Conservation (phyloP, 2,113 vertebrate genomes). For the Pelodiscus sinensis region DNA sequence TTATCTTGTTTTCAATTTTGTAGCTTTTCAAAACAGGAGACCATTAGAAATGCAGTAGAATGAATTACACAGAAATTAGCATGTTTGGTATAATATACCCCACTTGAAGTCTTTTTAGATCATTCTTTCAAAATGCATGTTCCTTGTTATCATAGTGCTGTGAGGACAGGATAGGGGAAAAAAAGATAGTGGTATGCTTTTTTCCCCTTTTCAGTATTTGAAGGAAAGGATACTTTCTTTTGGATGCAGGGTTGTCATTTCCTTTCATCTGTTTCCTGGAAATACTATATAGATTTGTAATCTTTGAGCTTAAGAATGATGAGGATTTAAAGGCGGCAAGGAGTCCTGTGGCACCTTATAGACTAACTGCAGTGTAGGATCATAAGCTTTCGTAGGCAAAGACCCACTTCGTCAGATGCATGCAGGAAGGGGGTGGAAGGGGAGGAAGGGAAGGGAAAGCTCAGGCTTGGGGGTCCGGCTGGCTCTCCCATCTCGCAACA, state of each 20-base stretch:
- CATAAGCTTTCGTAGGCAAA: no score
- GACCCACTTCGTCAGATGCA: no score
- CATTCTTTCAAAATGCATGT: not conserved
- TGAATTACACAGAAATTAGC: not conserved
- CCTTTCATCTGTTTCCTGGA: constrained; percentile 18
- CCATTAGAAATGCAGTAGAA: not conserved
- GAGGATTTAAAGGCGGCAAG: constrained; percentile 65
- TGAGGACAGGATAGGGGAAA: not conserved
- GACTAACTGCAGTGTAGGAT: no score
- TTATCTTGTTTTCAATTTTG: not conserved
- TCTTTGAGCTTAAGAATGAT: constrained; percentile 58
- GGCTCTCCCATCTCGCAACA: no score
- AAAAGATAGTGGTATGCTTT: not conserved
- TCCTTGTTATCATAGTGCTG: not conserved
- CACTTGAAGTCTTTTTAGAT: not conserved
- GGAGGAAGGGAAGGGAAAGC: no score
- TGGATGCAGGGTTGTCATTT: constrained; percentile 24
- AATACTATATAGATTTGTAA: constrained; percentile 32
- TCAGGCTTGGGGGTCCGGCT: no score
- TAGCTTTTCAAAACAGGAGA: not conserved
- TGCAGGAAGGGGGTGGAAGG: no score
- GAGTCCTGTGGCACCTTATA: no score
- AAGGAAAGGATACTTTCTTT: constrained; percentile 19
- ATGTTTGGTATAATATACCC: constrained; percentile 13
- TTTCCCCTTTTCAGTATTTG: not conserved